phyloP scores from a whole-genome alignment of 2,888 invertebrate genomes.

The Notodonta dromedarius region DNA sequence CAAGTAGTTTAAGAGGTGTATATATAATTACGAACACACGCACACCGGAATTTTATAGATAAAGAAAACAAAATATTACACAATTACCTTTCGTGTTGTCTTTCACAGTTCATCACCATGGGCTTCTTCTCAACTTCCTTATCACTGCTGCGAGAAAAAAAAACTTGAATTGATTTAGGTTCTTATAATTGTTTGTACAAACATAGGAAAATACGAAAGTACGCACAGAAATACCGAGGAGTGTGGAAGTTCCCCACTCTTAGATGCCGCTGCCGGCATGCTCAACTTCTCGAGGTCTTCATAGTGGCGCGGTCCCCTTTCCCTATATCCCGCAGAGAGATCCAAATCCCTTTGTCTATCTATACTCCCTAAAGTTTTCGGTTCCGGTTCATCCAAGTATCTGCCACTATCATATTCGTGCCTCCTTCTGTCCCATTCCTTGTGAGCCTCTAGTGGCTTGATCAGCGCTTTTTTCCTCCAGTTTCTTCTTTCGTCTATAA shows the following conservation, averaged over 20 bases:
- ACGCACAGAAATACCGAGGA: slow-evolving; percentile 44
- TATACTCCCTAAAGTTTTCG: slow-evolving; percentile 47
- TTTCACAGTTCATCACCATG: slow-evolving; percentile 64
- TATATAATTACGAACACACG: no score
- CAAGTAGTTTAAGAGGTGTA: no score
- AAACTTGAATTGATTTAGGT: slow-evolving; percentile 2
- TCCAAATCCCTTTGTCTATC: slow-evolving; percentile 56
- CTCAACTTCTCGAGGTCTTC: slow-evolving; percentile 58
- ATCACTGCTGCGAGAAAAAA: slow-evolving; percentile 51
- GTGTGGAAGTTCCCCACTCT: slow-evolving; percentile 57
- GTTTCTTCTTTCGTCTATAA: slow-evolving; percentile 66
- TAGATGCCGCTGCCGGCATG: slow-evolving; percentile 39
- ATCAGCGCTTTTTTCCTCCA: slow-evolving; percentile 69
- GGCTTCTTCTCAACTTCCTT: slow-evolving; percentile 65
- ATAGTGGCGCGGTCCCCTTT: slow-evolving; percentile 51
- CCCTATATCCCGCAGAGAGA: slow-evolving; percentile 43
- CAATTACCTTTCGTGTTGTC: slow-evolving; percentile 69
- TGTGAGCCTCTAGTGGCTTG: slow-evolving; percentile 59
- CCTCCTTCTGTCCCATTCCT: slow-evolving; percentile 61
- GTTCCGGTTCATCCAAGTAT: slow-evolving; percentile 59
- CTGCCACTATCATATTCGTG: slow-evolving; percentile 59
- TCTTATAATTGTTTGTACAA: not conserved
- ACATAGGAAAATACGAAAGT: not conserved
- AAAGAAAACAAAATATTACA: no score
- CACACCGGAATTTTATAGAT: no score